These are phyloP conservation scores for Leptobrachium ailaonicum DNA, from an alignment of 2,113 vertebrate species.

Conservation along the genomic window DNA sequence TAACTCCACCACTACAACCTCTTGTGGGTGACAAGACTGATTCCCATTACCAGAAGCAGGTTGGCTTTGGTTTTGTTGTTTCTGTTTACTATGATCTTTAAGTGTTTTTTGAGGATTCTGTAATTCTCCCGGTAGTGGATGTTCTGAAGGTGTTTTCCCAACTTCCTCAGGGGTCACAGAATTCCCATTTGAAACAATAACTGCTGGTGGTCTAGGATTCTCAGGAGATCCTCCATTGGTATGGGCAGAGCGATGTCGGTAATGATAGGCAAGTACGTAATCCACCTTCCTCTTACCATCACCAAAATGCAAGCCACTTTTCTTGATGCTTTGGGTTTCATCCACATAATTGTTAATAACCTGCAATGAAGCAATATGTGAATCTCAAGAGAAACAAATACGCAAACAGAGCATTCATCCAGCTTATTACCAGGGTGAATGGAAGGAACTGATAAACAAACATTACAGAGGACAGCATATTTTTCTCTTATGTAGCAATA, in stretches of 20 bases:
- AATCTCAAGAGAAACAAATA: background rate
- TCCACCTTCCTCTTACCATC: constrained; percentile 90
- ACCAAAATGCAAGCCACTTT: constrained; percentile 74
- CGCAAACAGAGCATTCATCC: constrained; percentile 28
- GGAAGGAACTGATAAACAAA: constrained; percentile 28
- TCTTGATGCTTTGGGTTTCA: constrained; percentile 45
- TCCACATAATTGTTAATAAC: constrained; percentile 78
- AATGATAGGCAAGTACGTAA: constrained; percentile 89
- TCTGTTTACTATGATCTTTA: constrained; percentile 7
- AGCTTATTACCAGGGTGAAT: constrained; percentile 39
- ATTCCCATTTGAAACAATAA: constrained; percentile 76
- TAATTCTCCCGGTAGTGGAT: constrained; percentile 34
- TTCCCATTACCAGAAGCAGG: constrained; percentile 30
- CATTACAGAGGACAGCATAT: background rate
- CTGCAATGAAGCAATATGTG: constrained; percentile 53
- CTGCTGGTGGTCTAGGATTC: constrained; percentile 5
- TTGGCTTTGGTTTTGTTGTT: constrained; percentile 14
- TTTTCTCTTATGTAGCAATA: too few relatives aligned
- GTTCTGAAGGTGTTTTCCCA: constrained; percentile 46
- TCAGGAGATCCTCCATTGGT: background rate
- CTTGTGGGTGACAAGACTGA: background rate
- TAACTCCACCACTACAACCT: constrained; percentile 55
- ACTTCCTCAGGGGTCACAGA: constrained; percentile 52
- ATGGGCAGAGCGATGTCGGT: constrained; percentile 66
- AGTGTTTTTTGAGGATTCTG: constrained; percentile 23